Base-by-base conservation (phyloP, 2,888 invertebrate genomes). In the Himalopsyche japonica region DNA sequence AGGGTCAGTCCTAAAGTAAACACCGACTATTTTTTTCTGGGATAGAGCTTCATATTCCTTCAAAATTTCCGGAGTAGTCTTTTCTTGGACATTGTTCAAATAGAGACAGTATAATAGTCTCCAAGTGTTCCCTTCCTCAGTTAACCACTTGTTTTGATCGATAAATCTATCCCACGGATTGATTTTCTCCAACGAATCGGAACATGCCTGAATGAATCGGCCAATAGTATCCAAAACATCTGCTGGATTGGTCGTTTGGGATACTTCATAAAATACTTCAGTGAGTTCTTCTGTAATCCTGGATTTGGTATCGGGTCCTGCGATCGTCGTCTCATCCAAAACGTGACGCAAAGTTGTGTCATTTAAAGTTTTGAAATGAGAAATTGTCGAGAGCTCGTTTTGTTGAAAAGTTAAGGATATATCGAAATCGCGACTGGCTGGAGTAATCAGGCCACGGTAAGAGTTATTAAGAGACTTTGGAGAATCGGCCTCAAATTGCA, bases 41-140 rank as follows among this genome's bases (percentile, higher is more conserved):
- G 91, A 89, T 82, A 93, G 90, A 37, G 93, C 93, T 84, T 93
- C 92, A 4, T 93, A 93, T 84, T 92, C 92, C n/a, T 93, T 92
- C 15, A 90, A 82, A 10, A 87, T 87, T 12, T 91, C 87, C 89
- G 93, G 88, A 90, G 89, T 89, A 89, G 76, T 88, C 83, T 90
- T 89, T 34, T 90, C 89, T 85, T 92, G 91, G 79, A 96, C 91
- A 34, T 97, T 94, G 90, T 98, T 97, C 87, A 95, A 94, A 90
- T 96, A 98, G 18, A 98, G 91, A 86, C 96, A 96, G 88, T 95
- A 94, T 6, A 98, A 89, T 32, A 98, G 92, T 87, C 96, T 94
- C 98, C 98, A 98, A 0, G 97, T 98, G 88, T 97, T 96, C 47
- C 96, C 94, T 89, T 98, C 98, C 88, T 95, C 95, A 86, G 95